phyloP scores from a whole-genome alignment of 2,888 invertebrate species.

The Laothoe populi region DNA sequence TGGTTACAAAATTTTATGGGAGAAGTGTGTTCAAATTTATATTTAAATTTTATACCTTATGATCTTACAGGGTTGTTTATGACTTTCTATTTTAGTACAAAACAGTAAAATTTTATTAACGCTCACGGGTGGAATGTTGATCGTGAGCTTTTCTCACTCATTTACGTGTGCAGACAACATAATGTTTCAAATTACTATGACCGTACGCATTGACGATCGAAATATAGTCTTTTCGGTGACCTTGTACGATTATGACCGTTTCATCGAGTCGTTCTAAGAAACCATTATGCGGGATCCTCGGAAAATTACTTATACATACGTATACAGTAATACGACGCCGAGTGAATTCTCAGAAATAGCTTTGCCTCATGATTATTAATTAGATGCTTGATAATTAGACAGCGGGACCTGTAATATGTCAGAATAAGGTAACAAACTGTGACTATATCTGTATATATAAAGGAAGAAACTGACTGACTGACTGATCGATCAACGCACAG shows the following conservation, averaged over 20 bases:
- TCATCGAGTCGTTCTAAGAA: slow-evolving; percentile 8
- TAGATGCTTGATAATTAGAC: not conserved
- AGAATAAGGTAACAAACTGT: not conserved
- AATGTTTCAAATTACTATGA: slow-evolving; percentile 13
- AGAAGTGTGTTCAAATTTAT: not conserved
- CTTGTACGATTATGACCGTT: slow-evolving; percentile 16
- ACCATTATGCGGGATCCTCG: slow-evolving; percentile 19
- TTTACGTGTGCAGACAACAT: slow-evolving; percentile 18
- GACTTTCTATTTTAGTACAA: slow-evolving; percentile 8
- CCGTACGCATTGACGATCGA: slow-evolving; percentile 11
- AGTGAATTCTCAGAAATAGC: slow-evolving; percentile 11
- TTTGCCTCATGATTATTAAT: not conserved
- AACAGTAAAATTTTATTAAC: slow-evolving; percentile 19
- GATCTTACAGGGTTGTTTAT: slow-evolving; percentile 10
- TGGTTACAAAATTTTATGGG: slow-evolving; percentile 18
- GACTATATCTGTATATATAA: no score
- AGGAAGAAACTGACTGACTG: no score
- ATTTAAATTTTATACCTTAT: slow-evolving; percentile 8
- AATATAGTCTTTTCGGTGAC: slow-evolving; percentile 16
- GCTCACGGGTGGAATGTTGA: not conserved
- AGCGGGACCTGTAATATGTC: not conserved
- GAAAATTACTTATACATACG: slow-evolving; percentile 14
- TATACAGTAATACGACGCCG: slow-evolving; percentile 6
- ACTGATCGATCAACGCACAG: no score
- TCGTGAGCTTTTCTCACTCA: slow-evolving; percentile 13